These are phyloP conservation scores for Chrysolina haemoptera DNA, from an alignment of 2,888 invertebrate genomes.

Conservation along the genomic window DNA sequence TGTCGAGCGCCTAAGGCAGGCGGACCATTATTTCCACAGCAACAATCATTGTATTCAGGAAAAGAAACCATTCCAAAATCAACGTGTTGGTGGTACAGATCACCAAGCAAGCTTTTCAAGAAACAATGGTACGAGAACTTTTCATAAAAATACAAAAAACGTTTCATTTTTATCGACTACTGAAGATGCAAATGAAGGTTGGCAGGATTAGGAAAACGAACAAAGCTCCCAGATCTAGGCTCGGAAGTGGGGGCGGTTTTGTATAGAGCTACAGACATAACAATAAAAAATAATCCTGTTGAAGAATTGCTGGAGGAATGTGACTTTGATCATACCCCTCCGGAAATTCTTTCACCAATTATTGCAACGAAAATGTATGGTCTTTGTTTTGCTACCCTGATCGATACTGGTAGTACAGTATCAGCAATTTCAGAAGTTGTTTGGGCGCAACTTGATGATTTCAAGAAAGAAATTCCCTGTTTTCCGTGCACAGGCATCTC, in stretches of 20 bases:
- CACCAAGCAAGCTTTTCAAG: background rate
- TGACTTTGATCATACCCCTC: background rate
- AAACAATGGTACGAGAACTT: background rate
- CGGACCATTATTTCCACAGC: background rate
- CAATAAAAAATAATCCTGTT: background rate
- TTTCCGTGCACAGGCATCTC: conserved; percentile 8
- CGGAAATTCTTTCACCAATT: background rate
- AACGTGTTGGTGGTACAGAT: background rate
- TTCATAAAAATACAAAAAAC: background rate
- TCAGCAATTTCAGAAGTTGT: conserved; percentile 8
- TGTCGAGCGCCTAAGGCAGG: too few relatives aligned
- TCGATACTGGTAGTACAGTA: conserved; percentile 15
- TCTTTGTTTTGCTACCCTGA: background rate
- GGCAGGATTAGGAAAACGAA: background rate
- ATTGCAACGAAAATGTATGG: background rate
- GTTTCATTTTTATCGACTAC: background rate
- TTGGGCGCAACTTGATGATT: conserved; percentile 1
- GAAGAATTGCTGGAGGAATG: conserved; percentile 12
- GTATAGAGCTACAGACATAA: background rate
- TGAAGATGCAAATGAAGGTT: background rate
- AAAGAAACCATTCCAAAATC: background rate
- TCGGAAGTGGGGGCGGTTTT: background rate
- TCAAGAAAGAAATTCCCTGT: background rate
- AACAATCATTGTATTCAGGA: background rate
- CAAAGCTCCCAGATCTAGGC: background rate